Evolutionary conservation across 37 sponge, comb jelly and placozoan species (phyloP).

Genomic region (Eunapius fragilis): DNA sequence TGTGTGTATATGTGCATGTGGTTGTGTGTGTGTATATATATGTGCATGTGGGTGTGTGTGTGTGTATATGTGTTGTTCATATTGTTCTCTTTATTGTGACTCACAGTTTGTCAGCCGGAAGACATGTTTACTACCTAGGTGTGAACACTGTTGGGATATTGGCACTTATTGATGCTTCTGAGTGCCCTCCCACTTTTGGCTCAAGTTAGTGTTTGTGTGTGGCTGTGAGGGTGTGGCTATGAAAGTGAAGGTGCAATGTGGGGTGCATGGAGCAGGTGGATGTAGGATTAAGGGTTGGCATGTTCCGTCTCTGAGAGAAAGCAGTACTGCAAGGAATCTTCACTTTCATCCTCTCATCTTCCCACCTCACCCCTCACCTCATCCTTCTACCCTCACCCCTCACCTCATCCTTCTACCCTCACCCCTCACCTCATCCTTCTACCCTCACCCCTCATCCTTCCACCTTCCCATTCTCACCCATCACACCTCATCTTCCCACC

Average conservation of each 20-base stretch:
- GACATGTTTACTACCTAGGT: conserved; percentile 66
- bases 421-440: neutral
- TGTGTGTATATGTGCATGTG: neutral
- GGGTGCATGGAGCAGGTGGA: neutral
- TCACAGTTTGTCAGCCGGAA: conserved; percentile 4
- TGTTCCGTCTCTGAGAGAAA: too few relatives aligned
- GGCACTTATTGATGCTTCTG: conserved; percentile 71
- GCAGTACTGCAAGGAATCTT: too few relatives aligned
- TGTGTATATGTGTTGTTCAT: neutral
- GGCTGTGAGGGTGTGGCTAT: neutral
- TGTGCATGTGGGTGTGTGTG: neutral
- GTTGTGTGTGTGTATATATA: too few relatives aligned
- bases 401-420: neutral
- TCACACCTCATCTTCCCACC: neutral
- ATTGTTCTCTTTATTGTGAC: neutral
- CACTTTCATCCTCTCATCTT: neutral
- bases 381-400: neutral
- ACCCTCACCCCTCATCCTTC: neutral
- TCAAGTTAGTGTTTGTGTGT: conserved; percentile 15
- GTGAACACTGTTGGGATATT: conserved; percentile 23
- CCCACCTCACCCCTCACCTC: neutral
- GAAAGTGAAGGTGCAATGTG: neutral
- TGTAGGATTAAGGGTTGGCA: neutral
- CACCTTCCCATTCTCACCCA: neutral
- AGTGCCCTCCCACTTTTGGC: conserved; percentile 81